A percentile compares a stretch with the other conserved stretches of the same genome.
Conservation (phyloP, 2,113 vertebrate genomes). For the Protobothrops mucrosquamatus region DNA sequence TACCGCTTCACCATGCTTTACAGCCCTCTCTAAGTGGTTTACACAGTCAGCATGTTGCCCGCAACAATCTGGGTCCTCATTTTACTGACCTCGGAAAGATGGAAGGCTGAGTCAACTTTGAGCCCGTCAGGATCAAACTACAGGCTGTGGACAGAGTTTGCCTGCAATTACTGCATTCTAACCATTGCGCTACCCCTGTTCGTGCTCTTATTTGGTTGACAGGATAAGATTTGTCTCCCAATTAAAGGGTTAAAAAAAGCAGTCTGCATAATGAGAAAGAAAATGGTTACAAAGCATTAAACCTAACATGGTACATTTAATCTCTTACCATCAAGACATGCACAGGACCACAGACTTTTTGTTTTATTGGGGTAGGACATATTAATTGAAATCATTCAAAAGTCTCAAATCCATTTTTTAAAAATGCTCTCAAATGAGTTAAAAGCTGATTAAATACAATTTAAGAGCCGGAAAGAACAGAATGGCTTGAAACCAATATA, state of each 20-base stretch:
- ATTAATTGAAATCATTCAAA: background rate
- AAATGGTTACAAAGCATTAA: background rate
- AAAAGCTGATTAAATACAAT: background rate
- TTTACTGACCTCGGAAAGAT: background rate
- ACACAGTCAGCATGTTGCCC: too few species aligned
- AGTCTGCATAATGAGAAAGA: background rate
- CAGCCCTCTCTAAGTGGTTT: too few species aligned
- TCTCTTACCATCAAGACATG: background rate
- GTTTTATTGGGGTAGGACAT: background rate
- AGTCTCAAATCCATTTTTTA: background rate
- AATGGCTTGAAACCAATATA: background rate
- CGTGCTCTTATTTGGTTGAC: background rate
- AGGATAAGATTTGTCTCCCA: background rate
- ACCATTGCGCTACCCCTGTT: too few species aligned
- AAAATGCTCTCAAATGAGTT: background rate
- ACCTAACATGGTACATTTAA: background rate
- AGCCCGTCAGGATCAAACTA: background rate
- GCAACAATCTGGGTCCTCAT: background rate
- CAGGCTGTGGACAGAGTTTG: too few species aligned
- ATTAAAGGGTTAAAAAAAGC: background rate
- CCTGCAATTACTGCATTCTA: too few species aligned
- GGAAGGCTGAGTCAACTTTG: background rate
- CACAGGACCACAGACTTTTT: background rate
- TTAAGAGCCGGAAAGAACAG: background rate
- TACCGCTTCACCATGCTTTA: too few species aligned